Conservation (phyloP, 2,113 vertebrate genomes). For the Rhizomys pruinosus region DNA sequence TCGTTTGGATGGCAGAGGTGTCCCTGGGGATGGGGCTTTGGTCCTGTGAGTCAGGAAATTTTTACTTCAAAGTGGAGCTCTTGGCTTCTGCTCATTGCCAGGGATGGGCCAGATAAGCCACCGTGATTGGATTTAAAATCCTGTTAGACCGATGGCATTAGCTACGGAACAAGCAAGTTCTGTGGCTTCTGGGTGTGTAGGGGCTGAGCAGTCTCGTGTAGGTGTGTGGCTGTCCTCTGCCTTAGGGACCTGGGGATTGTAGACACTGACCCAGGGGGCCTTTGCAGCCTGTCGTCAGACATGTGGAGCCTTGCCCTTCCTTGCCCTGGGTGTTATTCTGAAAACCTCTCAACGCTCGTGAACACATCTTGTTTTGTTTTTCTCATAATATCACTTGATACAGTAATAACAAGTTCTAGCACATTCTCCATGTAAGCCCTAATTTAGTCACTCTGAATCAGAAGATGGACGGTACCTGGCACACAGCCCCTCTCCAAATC, state of each 20-base stretch:
- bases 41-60: slow-evolving; percentile 48
- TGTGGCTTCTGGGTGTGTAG: neutral
- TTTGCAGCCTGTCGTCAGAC: neutral
- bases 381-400: neutral
- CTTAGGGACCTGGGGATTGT: neutral
- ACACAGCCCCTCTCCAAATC: neutral
- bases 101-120: neutral
- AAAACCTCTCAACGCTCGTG: neutral
- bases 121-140: slow-evolving; percentile 44
- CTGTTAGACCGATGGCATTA: neutral
- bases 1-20: neutral
- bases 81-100: slow-evolving; percentile 22
- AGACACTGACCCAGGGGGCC: neutral
- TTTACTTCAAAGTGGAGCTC: slow-evolving; percentile 24
- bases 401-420: neutral
- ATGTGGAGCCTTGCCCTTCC: neutral
- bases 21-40: neutral
- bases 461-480: neutral
- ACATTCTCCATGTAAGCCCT: neutral
- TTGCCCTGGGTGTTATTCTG: neutral
- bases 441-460: neutral
- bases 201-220: neutral
- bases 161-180: neutral
- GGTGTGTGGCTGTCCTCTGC: neutral
- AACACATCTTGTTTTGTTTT: slow-evolving; percentile 38